Conservation (phyloP, 2,113 vertebrate genomes). For the Poicephalus gulielmi region DNA sequence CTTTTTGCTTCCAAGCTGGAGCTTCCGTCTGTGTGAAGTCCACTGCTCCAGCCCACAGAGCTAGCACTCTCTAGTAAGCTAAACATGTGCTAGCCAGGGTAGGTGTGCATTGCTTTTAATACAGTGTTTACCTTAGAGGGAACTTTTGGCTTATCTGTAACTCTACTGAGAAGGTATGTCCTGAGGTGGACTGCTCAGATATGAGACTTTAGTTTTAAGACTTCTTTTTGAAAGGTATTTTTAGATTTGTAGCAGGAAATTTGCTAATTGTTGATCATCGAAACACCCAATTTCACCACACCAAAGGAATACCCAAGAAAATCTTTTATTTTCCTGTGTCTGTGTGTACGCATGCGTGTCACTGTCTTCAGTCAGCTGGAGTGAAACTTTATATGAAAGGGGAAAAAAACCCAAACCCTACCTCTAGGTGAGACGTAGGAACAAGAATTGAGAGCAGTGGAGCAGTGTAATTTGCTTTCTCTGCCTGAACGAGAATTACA, state of each 20-base stretch:
- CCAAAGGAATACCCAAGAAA: background rate
- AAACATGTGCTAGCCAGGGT: background rate
- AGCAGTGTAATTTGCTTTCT: background rate
- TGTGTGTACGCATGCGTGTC: background rate
- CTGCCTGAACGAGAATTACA: background rate
- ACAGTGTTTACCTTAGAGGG: background rate
- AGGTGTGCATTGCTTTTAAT: background rate
- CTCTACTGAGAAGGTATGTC: background rate
- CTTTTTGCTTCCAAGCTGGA: background rate
- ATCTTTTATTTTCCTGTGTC: background rate
- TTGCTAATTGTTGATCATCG: background rate
- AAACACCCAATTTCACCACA: background rate
- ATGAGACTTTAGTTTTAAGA: fast-evolving
- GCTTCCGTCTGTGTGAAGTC: background rate
- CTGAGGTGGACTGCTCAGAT: background rate
- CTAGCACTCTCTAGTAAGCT: background rate
- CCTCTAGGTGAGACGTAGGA: background rate
- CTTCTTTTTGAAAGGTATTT: background rate
- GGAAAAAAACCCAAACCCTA: fast-evolving
- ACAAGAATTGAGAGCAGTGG: background rate
- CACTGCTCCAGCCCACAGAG: background rate
- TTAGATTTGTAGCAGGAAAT: background rate
- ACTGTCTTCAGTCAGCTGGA: background rate
- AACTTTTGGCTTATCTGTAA: background rate
- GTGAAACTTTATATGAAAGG: background rate